These are phyloP conservation scores for Bombus turneri DNA, from an alignment of 1,140 invertebrate species.

Conservation along the genomic window DNA sequence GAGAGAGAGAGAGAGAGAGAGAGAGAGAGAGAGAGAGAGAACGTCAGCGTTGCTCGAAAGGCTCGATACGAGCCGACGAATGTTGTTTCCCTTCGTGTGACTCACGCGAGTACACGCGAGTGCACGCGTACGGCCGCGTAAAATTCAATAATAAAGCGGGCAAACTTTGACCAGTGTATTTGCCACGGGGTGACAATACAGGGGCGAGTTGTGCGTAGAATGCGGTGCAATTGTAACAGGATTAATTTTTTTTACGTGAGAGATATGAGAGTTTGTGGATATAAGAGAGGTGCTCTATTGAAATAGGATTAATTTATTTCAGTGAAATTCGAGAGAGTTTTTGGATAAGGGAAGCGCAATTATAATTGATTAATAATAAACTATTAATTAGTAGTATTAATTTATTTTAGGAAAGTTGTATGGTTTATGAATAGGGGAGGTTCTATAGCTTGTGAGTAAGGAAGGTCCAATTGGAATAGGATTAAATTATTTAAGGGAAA, in stretches of 20 bases:
- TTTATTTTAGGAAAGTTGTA: too few species aligned
- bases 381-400: background rate
- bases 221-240: background rate
- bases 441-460: too few species aligned
- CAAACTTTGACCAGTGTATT: slow-evolving; percentile 22
- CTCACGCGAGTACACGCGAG: slow-evolving; percentile 23
- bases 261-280: background rate
- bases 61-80: background rate
- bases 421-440: too few species aligned
- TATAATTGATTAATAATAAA: background rate
- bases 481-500: background rate
- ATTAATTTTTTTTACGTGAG: background rate
- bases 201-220: background rate
- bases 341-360: background rate
- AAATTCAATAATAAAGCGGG: slow-evolving; percentile 25
- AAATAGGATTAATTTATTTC: too few species aligned
- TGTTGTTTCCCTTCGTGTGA: slow-evolving; percentile 27
- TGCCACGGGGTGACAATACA: background rate
- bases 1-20: background rate
- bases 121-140: background rate
- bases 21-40: background rate
- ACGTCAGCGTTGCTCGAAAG: background rate
- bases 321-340: background rate
- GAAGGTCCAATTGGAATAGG: background rate
- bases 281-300: too few species aligned